Evolutionary conservation across 1,140 invertebrate species (phyloP).

Genomic region (Fopius arisanus): DNA sequence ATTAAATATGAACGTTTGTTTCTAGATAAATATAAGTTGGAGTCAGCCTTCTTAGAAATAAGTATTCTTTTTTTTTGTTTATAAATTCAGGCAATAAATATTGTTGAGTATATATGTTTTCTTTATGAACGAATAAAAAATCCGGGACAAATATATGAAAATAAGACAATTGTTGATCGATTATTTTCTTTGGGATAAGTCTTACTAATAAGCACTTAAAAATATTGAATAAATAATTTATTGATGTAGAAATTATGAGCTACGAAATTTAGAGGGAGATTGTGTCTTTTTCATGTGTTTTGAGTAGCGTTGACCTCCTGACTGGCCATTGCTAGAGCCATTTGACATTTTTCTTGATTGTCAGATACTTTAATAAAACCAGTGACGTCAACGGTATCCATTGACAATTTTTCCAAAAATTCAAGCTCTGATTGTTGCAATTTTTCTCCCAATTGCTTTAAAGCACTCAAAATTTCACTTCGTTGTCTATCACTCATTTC

Average conservation of each 20-base stretch:
- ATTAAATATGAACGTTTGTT: not conserved
- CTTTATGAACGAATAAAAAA: not conserved
- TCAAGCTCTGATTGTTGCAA: slow-evolving; percentile 68
- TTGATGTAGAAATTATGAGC: too few species aligned
- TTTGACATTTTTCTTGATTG: slow-evolving; percentile 56
- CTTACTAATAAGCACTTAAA: too few species aligned
- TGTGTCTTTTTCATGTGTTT: slow-evolving; percentile 12
- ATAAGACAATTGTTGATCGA: too few species aligned
- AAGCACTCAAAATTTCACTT: slow-evolving; percentile 72
- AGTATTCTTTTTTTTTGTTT: slow-evolving; percentile 9
- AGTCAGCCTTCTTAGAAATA: not conserved
- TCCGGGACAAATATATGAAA: too few species aligned
- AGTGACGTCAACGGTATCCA: slow-evolving; percentile 53
- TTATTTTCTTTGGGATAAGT: too few species aligned
- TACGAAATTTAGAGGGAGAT: too few species aligned
- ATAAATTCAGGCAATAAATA: not conserved
- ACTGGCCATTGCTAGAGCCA: slow-evolving; percentile 45
- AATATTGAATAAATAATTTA: too few species aligned
- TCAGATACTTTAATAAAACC: slow-evolving; percentile 69
- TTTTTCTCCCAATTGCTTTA: slow-evolving; percentile 75
- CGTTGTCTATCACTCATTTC: slow-evolving; percentile 58
- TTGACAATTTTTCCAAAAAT: slow-evolving; percentile 68
- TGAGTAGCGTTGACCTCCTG: slow-evolving; percentile 46
- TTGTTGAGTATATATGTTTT: slow-evolving; percentile 10
- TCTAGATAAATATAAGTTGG: not conserved